These are phyloP conservation scores for Galemys pyrenaicus DNA, from an alignment of 2,113 vertebrate species.

Conservation along the genomic window DNA sequence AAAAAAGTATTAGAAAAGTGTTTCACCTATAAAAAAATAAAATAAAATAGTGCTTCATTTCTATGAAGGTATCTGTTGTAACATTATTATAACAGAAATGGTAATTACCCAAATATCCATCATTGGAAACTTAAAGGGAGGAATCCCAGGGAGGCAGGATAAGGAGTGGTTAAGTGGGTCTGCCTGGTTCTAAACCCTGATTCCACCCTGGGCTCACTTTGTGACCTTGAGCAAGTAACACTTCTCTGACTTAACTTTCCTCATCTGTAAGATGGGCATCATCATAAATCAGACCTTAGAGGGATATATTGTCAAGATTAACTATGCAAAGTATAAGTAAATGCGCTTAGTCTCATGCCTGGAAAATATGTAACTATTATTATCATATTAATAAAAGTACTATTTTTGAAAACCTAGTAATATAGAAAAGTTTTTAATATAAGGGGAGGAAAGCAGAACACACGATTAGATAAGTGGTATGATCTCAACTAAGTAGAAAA, in stretches of 20 bases:
- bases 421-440: background rate
- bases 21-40: too few relatives aligned
- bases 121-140: background rate
- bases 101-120: background rate
- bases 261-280: background rate
- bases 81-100: background rate
- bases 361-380: background rate
- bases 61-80: background rate
- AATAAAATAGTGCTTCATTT: constrained; percentile 62
- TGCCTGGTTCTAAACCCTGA: background rate
- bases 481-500: background rate
- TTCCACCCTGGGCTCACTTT: background rate
- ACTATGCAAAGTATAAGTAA: background rate
- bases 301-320: background rate
- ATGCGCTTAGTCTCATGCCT: background rate
- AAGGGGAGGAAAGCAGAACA: background rate
- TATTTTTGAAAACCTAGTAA: constrained; percentile 32
- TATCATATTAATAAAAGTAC: background rate
- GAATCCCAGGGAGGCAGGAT: background rate
- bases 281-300: background rate
- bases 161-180: background rate
- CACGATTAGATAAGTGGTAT: background rate
- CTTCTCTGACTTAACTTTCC: background rate
- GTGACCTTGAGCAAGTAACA: background rate
- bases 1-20: too few relatives aligned